Conservation (phyloP, 2,113 vertebrate genomes). For the Scartelaos histophorus region DNA sequence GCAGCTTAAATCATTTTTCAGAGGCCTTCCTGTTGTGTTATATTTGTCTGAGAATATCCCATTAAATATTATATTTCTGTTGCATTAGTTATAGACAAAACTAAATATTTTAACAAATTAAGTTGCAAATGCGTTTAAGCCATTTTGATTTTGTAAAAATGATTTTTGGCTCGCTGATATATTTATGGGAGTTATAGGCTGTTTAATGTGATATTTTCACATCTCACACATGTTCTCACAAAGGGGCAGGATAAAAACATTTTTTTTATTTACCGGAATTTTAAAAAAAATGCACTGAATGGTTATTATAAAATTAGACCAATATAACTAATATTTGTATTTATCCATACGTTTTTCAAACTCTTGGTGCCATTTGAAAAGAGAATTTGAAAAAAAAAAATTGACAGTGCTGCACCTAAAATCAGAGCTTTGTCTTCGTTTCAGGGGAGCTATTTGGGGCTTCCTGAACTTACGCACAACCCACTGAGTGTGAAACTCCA, state of each 20-base stretch:
- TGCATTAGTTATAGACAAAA: neutral
- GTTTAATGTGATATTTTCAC: neutral
- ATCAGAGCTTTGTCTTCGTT: neutral
- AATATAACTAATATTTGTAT: neutral
- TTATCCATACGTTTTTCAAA: neutral
- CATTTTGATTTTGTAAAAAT: slow-evolving; percentile 1
- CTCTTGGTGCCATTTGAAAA: neutral
- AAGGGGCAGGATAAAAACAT: neutral
- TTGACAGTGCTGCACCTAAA: neutral
- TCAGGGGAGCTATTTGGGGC: neutral
- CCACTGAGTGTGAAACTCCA: neutral
- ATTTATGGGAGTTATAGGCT: neutral
- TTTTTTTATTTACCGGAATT: neutral
- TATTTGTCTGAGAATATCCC: neutral
- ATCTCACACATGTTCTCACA: neutral
- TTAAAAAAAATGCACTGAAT: neutral
- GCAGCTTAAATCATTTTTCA: neutral
- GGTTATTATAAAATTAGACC: neutral
- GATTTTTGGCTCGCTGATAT: neutral
- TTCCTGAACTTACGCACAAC: neutral
- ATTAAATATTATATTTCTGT: neutral
- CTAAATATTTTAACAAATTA: neutral
- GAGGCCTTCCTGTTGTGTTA: slow-evolving; percentile 5
- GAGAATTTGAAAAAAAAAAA: neutral
- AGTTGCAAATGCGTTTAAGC: neutral